Base-by-base conservation (phyloP, 2,113 vertebrate genomes). In the cattle (Bos taurus) region DNA sequence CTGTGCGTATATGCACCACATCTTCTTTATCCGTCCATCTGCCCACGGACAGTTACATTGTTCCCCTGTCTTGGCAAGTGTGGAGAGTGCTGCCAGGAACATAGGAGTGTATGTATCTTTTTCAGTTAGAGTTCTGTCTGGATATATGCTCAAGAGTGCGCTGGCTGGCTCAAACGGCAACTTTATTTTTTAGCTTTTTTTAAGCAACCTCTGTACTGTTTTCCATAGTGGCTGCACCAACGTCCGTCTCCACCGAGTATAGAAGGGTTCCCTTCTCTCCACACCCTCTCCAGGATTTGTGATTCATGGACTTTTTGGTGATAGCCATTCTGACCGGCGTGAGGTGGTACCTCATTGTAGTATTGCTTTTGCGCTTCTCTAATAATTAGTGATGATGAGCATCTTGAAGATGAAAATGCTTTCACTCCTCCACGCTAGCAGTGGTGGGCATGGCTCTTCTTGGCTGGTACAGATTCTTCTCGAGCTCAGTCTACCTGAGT, bases 381-480 rank as follows among this genome's bases (percentile, higher is more conserved):
- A 13, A 50, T 81, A 33, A 52, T n/a, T 12, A 52, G 48, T 4
- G 30, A 81, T 19, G 8, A 19, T 19, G 9, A 80, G 16, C 46
- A 50, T 50, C 28, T 33, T 33, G 43, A 80, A 80, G 77, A 50
- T 7, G 48, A 11, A 52, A 25, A 14, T 2, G 11, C 50, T 6
- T 67, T 30, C 1, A 4, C 2, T n/a, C 43, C 52, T 15, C 9
- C 6, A 1, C 4, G 15, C 57, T 25, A 2, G 57, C 57, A 1
- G 10, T 1, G 40, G 19, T 10, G 3, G 28, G 74, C 13, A 6
- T 4, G 12, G 16, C 5, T 28, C 74, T 30, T 5, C 36, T 16
- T 15, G 1, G 33, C 14, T 0, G 15, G 26, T 2, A 0, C 5
- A 1, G n/a, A 25, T 23, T 40, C 36, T 25, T 25, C 21, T 74